A percentile compares a stretch with the other conserved stretches of the same genome.
Evolutionary conservation across 2,797 vertebrate genomes (phyloP).

Genomic region (Diplodus puntazzo): DNA sequence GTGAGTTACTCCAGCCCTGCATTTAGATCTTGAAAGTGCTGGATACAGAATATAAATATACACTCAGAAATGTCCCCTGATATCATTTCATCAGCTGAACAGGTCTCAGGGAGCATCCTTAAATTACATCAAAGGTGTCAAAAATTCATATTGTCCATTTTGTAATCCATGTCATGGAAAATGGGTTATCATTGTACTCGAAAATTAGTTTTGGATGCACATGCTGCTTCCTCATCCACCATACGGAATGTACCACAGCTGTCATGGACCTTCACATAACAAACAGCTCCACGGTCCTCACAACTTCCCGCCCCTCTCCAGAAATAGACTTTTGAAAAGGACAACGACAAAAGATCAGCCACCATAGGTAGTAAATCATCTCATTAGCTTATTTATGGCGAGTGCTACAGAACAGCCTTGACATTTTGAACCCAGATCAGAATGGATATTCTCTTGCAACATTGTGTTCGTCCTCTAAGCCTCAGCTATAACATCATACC

Average conservation of each 20-base stretch:
- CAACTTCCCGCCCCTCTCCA: constrained; percentile 76
- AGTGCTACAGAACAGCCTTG: constrained; percentile 78
- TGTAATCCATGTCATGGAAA: constrained; percentile 37
- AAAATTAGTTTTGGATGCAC: constrained; percentile 67
- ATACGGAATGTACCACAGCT: constrained; percentile 80
- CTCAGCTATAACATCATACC: constrained; percentile 81
- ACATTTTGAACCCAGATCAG: constrained; percentile 79
- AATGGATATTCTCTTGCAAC: constrained; percentile 50
- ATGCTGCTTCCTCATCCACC: constrained; percentile 83
- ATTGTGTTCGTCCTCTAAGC: constrained; percentile 41
- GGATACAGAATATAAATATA: constrained; percentile 29
- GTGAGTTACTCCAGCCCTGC: constrained; percentile 1
- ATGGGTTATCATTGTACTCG: constrained; percentile 41
- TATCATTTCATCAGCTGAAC: constrained; percentile 9
- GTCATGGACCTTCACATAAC: constrained; percentile 78
- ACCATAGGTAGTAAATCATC: constrained; percentile 85
- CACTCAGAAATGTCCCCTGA: background rate
- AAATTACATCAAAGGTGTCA: constrained; percentile 9
- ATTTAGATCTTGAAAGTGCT: constrained; percentile 24
- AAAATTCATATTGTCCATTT: constrained; percentile 36
- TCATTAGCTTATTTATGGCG: constrained; percentile 88
- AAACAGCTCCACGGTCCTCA: constrained; percentile 82
- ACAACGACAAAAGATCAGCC: constrained; percentile 90
- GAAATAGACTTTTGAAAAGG: constrained; percentile 93
- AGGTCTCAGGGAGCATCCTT: constrained; percentile 6